Conservation (phyloP, 2,888 invertebrate species). For the Ochropacha duplaris region DNA sequence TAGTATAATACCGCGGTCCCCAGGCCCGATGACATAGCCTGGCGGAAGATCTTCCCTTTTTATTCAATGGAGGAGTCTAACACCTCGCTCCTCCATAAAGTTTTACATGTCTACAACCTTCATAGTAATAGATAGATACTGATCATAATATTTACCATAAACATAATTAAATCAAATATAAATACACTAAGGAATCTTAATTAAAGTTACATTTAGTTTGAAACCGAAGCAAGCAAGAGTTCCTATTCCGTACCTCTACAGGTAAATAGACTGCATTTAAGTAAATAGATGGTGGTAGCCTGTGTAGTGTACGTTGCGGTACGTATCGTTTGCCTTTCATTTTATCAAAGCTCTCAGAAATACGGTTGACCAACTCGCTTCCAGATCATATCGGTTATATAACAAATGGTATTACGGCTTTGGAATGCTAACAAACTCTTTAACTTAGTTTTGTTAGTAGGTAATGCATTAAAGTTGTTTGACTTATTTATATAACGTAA, state of each 20-base stretch:
- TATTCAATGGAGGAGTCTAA: too few relatives aligned
- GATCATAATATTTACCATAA: too few relatives aligned
- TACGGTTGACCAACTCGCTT: not conserved
- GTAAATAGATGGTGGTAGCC: not conserved
- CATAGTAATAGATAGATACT: too few relatives aligned
- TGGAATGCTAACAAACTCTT: not conserved
- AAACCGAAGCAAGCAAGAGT: not conserved
- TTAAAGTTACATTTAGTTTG: not conserved
- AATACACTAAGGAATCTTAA: not conserved
- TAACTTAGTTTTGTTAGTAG: not conserved
- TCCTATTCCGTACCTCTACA: not conserved
- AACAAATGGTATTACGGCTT: not conserved
- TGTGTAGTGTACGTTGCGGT: not conserved
- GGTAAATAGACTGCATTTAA: not conserved
- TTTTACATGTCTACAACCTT: too few relatives aligned
- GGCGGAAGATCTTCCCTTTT: too few relatives aligned
- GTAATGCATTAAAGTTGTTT: not conserved
- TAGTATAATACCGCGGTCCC: too few relatives aligned
- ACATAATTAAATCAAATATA: too few relatives aligned
- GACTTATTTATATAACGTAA: too few relatives aligned
- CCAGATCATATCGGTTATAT: not conserved
- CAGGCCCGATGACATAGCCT: too few relatives aligned
- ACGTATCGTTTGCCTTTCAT: slow-evolving; percentile 9
- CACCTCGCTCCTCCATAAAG: too few relatives aligned
- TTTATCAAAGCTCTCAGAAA: slow-evolving; percentile 11